Percentiles rank a stretch among this genome's conserved stretches.
phyloP scores from a whole-genome alignment of 2,113 vertebrate species.

The Taurulus bubalis region DNA sequence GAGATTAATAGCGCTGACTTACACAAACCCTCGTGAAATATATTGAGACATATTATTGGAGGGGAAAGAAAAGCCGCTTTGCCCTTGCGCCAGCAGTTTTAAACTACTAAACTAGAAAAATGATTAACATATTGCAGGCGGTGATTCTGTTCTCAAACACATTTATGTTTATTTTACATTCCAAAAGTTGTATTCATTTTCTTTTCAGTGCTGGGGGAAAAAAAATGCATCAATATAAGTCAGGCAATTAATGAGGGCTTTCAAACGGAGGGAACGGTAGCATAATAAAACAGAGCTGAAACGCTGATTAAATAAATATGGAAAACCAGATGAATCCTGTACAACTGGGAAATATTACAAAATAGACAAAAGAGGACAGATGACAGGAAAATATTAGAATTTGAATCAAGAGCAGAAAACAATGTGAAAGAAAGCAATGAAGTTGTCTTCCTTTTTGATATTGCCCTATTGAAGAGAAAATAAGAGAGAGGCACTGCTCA shows the following conservation, averaged over 20 bases:
- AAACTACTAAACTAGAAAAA: slow-evolving; percentile 34
- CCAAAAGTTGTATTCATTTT: slow-evolving; percentile 60
- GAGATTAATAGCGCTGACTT: slow-evolving; percentile 39
- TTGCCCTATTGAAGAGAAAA: slow-evolving; percentile 1
- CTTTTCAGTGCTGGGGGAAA: slow-evolving; percentile 31
- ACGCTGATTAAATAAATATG: slow-evolving; percentile 75
- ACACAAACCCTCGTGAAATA: slow-evolving; percentile 29
- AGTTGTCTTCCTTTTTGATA: slow-evolving; percentile 41
- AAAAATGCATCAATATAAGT: slow-evolving; percentile 44
- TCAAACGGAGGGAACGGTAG: slow-evolving; percentile 40
- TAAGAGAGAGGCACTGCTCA: slow-evolving; percentile 23
- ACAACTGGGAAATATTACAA: slow-evolving; percentile 68
- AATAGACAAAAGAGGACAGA: slow-evolving; percentile 39
- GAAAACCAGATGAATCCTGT: slow-evolving; percentile 52
- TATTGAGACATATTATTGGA: slow-evolving; percentile 34
- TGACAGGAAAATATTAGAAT: slow-evolving; percentile 31
- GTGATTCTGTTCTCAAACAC: slow-evolving; percentile 27
- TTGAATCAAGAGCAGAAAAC: slow-evolving; percentile 14
- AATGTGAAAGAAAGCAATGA: slow-evolving; percentile 45
- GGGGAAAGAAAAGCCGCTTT: not conserved
- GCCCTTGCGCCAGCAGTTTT: slow-evolving; percentile 34
- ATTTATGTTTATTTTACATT: slow-evolving; percentile 53
- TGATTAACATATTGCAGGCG: slow-evolving; percentile 31
- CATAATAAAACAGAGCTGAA: slow-evolving; percentile 63
- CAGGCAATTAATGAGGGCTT: slow-evolving; percentile 60